phyloP scores from a whole-genome alignment of 2,797 vertebrate genomes.

The Tragopan temminckii region DNA sequence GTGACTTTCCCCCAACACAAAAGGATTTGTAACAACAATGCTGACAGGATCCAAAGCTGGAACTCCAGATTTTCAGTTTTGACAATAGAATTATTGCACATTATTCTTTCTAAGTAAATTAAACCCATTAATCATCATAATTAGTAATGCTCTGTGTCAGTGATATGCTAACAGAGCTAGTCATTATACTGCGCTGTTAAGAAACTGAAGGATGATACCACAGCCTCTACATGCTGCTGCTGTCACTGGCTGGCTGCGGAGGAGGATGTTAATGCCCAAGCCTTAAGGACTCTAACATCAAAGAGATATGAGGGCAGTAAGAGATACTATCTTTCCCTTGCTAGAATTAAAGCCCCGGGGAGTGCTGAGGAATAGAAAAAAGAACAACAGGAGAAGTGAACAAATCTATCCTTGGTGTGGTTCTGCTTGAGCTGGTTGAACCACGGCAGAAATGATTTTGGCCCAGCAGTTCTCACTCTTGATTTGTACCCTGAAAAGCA shows the following conservation, averaged over 20 bases:
- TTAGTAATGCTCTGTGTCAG: constrained; percentile 64
- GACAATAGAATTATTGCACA: constrained; percentile 56
- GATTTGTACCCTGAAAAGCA: not conserved
- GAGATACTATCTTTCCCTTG: not conserved
- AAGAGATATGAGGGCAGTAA: not conserved
- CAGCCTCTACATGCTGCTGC: not conserved
- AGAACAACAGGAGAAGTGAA: not conserved
- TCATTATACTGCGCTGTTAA: constrained; percentile 49
- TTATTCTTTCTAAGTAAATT: constrained; percentile 76
- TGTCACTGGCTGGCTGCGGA: not conserved
- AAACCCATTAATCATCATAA: constrained; percentile 80
- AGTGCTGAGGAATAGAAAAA: not conserved
- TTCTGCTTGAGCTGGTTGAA: not conserved
- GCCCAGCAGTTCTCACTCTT: not conserved
- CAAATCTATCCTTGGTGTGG: not conserved
- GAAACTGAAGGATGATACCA: constrained; percentile 7
- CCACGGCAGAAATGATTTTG: not conserved
- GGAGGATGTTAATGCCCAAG: not conserved
- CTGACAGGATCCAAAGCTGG: constrained; percentile 30
- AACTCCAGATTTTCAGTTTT: constrained; percentile 41
- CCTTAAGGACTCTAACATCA: not conserved
- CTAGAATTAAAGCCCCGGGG: not conserved
- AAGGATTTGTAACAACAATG: constrained; percentile 24
- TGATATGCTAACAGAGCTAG: constrained; percentile 43
- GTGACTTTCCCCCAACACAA: constrained; percentile 33